Conservation (phyloP, 2,113 vertebrate genomes). For the Poeciliopsis turrubarensis region DNA sequence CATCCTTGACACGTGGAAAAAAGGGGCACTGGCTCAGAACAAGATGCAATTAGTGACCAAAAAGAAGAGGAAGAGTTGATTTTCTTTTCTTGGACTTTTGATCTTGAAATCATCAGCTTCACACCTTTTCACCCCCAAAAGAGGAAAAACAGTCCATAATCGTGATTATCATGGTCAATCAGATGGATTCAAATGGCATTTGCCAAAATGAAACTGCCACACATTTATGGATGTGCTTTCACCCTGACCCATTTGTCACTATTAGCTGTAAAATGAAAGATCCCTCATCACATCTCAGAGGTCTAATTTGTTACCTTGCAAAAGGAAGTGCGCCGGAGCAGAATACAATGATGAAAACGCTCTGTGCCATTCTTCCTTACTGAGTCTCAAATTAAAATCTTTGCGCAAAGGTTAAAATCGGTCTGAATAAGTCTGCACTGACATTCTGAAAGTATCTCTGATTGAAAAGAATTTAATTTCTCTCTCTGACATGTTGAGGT, state of each 20-base stretch:
- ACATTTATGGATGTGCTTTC: conserved; percentile 51
- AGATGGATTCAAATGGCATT: conserved; percentile 32
- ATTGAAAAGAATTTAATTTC: conserved; percentile 48
- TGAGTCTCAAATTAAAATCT: conserved; percentile 68
- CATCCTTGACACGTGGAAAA: conserved; percentile 68
- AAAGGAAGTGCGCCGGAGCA: conserved; percentile 52
- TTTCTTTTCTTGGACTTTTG: conserved; percentile 21
- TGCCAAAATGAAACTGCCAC: conserved; percentile 52
- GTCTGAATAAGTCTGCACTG: conserved; percentile 44
- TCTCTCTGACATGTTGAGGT: conserved; percentile 8
- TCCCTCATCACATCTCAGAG: conserved; percentile 74
- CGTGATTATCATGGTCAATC: conserved; percentile 60
- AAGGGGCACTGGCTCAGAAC: conserved; percentile 70
- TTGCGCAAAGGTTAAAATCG: conserved; percentile 40
- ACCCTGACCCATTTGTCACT: conserved; percentile 73
- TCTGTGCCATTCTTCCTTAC: conserved; percentile 49
- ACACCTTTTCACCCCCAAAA: conserved; percentile 39
- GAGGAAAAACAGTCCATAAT: conserved; percentile 44
- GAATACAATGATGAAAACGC: conserved; percentile 62
- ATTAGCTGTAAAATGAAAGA: conserved; percentile 69
- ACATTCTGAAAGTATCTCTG: conserved; percentile 45
- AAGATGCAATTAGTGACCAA: conserved; percentile 77
- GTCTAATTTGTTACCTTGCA: conserved; percentile 75
- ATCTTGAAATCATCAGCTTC: conserved; percentile 49
- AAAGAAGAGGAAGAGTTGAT: conserved; percentile 60